Evolutionary conservation across 2,113 vertebrate species (phyloP).

Genomic region (Albula goreensis): DNA sequence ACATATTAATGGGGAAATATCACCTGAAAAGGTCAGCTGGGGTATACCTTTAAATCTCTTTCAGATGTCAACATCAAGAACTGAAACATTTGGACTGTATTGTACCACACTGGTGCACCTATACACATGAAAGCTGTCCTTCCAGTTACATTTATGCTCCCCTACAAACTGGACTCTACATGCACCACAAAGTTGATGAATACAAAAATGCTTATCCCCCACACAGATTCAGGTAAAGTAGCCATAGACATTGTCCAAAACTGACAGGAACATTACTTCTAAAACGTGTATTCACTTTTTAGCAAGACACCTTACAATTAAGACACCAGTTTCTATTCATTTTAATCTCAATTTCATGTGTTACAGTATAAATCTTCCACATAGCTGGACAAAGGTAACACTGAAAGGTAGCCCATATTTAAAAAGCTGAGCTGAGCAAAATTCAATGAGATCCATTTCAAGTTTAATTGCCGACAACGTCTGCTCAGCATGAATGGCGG

Average conservation of each 20-base stretch:
- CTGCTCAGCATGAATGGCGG: neutral
- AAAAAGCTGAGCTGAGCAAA: conserved; percentile 5
- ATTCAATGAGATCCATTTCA: neutral
- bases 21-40: neutral
- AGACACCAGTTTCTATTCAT: neutral
- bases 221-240: neutral
- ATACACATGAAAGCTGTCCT: neutral
- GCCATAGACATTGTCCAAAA: neutral
- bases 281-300: neutral
- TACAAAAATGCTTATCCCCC: neutral
- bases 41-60: neutral
- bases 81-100: neutral
- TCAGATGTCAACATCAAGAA: conserved; percentile 1
- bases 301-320: neutral
- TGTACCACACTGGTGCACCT: neutral
- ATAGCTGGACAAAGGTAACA: conserved; percentile 27
- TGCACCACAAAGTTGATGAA: neutral
- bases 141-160: neutral
- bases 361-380: conserved; percentile 24
- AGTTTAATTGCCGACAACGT: neutral
- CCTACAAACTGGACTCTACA: neutral
- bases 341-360: neutral
- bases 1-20: neutral
- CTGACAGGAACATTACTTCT: neutral
- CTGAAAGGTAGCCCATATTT: conserved; percentile 13